Conservation (phyloP, 2,888 invertebrate genomes). For the Pocota personata region DNA sequence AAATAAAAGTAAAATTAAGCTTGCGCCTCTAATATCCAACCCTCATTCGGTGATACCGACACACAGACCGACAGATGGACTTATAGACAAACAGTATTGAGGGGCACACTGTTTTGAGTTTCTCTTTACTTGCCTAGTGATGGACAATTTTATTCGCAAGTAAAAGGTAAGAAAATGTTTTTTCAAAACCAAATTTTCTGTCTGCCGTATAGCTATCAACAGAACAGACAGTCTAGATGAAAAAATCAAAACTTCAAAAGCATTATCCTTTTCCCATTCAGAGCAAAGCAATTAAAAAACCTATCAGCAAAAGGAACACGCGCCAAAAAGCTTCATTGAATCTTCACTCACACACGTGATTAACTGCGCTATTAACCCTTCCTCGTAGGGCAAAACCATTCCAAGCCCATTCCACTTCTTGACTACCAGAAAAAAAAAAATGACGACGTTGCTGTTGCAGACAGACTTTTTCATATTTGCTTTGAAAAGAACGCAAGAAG, state of each 20-base stretch:
- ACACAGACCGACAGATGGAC: no score
- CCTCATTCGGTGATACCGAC: no score
- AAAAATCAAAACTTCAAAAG: neutral
- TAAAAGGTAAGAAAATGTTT: no score
- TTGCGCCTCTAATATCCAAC: no score
- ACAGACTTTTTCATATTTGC: slow-evolving; percentile 57
- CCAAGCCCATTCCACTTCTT: neutral
- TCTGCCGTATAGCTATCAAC: no score
- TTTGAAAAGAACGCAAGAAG: slow-evolving; percentile 31
- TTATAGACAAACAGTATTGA: no score
- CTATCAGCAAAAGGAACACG: slow-evolving; percentile 40
- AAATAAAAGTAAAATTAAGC: no score
- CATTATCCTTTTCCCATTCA: neutral
- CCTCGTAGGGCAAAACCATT: neutral
- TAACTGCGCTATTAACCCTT: slow-evolving; percentile 55
- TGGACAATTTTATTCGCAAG: no score
- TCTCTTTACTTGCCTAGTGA: no score
- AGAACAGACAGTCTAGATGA: no score
- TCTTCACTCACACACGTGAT: slow-evolving; percentile 20
- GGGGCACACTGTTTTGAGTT: no score
- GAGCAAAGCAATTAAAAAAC: slow-evolving; percentile 46
- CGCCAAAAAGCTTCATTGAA: slow-evolving; percentile 22
- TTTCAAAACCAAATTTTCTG: no score
- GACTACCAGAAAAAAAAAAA: neutral
- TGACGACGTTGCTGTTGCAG: slow-evolving; percentile 39